Conservation (phyloP, 2,113 vertebrate genomes). For the Tylochromis polylepis region DNA sequence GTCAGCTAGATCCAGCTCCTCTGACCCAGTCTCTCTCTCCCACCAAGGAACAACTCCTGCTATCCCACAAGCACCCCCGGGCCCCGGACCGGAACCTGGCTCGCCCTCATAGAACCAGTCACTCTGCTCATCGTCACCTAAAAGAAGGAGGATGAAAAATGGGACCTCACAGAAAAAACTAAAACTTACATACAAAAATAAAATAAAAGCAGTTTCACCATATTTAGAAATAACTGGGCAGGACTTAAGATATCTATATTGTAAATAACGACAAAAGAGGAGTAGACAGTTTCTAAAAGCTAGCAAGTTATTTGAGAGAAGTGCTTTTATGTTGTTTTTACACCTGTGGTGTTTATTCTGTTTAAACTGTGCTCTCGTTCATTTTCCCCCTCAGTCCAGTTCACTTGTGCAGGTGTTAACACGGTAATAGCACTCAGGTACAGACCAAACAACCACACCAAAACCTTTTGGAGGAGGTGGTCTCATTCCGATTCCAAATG, state of each 20-base stretch:
- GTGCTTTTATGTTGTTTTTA: background rate
- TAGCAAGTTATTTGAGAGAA: background rate
- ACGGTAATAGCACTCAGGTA: background rate
- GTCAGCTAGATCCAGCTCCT: conserved; percentile 85
- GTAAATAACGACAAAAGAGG: background rate
- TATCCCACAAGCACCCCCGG: conserved; percentile 90
- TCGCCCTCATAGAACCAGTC: conserved; percentile 98
- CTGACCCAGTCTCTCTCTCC: conserved; percentile 83
- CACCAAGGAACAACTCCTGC: conserved; percentile 92
- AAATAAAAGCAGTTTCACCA: background rate
- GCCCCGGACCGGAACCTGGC: conserved; percentile 63
- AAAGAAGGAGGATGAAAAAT: background rate
- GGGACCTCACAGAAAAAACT: background rate
- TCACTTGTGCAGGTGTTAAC: background rate
- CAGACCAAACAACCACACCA: background rate
- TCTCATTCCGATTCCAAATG: background rate
- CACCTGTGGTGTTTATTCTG: background rate
- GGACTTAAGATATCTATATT: background rate
- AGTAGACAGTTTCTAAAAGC: background rate
- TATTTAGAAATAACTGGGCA: background rate
- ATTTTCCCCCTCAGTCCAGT: background rate
- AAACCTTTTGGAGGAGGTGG: background rate
- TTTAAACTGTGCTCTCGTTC: background rate
- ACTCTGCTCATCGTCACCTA: conserved; percentile 96
- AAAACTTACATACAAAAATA: background rate